Evolutionary conservation across 2,113 vertebrate genomes (phyloP), one percentile per base, ranked within the genome.

Genomic region (Mastomys natalensis): DNA sequence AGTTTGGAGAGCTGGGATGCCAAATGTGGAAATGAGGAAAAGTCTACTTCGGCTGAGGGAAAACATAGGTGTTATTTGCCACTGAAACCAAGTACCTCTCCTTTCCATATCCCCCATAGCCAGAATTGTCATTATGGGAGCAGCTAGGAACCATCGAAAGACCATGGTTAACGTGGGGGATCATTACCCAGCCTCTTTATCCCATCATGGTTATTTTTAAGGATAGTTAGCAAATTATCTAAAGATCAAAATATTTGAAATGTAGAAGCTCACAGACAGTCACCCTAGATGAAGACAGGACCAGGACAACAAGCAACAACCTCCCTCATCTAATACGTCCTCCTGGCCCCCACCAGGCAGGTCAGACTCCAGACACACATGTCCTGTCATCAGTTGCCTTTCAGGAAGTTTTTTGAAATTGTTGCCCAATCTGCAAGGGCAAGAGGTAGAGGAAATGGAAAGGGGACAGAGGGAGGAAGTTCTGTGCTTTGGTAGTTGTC

Each of bases 381-480:
- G 98, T 98, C 98, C 98, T 98, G 98, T 98, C 98, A 98, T 99
- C 98, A 98, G 98, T 98, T 98, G 98, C 98, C 97, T 98, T 98
- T 97, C 98, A 99, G 98, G 98, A 99, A 99, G 98, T 97, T 98
- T 97, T 97, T 96, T 95, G 88, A 98, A 97, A 98, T 97, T 98
- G 97, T 97, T 98, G 97, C 97, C 98, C 98, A 99, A 98, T 98
- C 98, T 98, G 97, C 93, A 98, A 98, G 98, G 98, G 98, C 98
- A 98, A 98, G 98, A 98, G 98, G 98, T 96, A 90, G 95, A 98
- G 98, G 98, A 99, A 99, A 99, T 98, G 98, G 98, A 97, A 98
- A 98, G 87, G 22, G 95, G 98, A 95, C 96, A 98, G 97, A 98
- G 97, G 96, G 97, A 99, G 98, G 98, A 99, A 98, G 98, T 97